Base-by-base conservation (phyloP, 2,888 invertebrate species). In the Micoletzkya japonica region DNA sequence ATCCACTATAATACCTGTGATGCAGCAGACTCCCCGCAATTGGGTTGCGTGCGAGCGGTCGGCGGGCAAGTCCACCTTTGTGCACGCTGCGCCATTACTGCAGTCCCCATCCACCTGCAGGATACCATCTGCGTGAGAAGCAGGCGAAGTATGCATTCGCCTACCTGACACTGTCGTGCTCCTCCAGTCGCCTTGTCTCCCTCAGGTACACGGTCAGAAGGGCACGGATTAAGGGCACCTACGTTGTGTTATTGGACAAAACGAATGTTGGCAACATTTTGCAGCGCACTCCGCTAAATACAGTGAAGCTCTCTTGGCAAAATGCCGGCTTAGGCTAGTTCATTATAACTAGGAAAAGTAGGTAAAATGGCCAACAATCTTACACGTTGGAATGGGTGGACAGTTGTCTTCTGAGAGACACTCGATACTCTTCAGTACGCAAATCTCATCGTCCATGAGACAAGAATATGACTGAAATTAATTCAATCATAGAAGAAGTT, bases 311-410 rank as follows among this genome's bases (percentile, higher is more conserved):
- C n/a, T n/a, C n/a, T n/a, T n/a, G n/a, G n/a, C n/a, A n/a, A n/a
- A n/a, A n/a, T n/a, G n/a, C n/a, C n/a, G n/a, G n/a, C n/a, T n/a
- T n/a, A n/a, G n/a, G n/a, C n/a, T n/a, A n/a, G n/a, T n/a, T n/a
- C n/a, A n/a, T n/a, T n/a, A n/a, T n/a, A n/a, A n/a, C n/a, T n/a
- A 28, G 14, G 24, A 54, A 14, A 30, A 44, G 30, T 14, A 30
- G 20, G 17, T 24, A 26, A 36, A 61, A 28, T 30, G 24, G 52
- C 28, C 28, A 37, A 60, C 54, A 2, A 36, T 61, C 69, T 26
- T n/a, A 76, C 77, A 77, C 36, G 68, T 71, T 14, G 77, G 77
- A 39, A 75, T 57, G n/a, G 61, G 39, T n/a, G 76, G 77, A 34
- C 78, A 78, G 14, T 72, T 72, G 32, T 32, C 34, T 44, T 72